Evolutionary conservation across 1,140 invertebrate species (phyloP), one percentile per base, ranked within the genome.

Genomic region (Drosophila sucinea): DNA sequence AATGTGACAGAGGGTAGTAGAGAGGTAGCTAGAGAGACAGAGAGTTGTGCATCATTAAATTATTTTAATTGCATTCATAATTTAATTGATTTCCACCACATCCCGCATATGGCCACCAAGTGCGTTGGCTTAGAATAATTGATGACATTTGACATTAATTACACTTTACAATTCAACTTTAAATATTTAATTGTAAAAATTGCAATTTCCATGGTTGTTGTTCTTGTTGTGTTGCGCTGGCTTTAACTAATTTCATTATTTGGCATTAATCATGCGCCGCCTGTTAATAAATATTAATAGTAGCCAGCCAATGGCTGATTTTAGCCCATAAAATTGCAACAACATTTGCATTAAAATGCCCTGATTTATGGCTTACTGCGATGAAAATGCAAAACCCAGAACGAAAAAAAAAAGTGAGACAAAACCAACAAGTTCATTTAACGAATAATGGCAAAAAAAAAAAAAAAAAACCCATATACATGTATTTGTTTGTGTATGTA

Each of bases 11-110:
- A 33, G 29, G 27, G 30, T 17, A 17, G 3, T 17, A 33, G 33
- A 35, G 35, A 3, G 35, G 11, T 0, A 38, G 35, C 10, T 8
- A 38, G 0, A 38, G 8, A 10, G 29, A 60, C 41, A 56, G 32
- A 40, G 55, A 57, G 47, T 61, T 66, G 60, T 56, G 51, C 67
- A 71, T 71, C 79, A 82, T 86, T 87, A 87, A 86, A 87, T 86
- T 77, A 87, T 87, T 86, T 87, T 87, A 87, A 87, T 86, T 81
- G 78, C 83, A 87, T 86, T 83, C 84, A 86, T 87, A 87, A 89
- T 87, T 87, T 77, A 87, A 87, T 87, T 87, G 83, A 89, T 87
- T 87, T 87, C 32, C 33, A 29, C 38, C 38, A 10, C 40, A 35
- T 30, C 32, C 27, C 23, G 27, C 11, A 10, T 32, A 35, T n/a